phyloP scores from a whole-genome alignment of 2,888 invertebrate species.

The Linyphia triangularis region DNA sequence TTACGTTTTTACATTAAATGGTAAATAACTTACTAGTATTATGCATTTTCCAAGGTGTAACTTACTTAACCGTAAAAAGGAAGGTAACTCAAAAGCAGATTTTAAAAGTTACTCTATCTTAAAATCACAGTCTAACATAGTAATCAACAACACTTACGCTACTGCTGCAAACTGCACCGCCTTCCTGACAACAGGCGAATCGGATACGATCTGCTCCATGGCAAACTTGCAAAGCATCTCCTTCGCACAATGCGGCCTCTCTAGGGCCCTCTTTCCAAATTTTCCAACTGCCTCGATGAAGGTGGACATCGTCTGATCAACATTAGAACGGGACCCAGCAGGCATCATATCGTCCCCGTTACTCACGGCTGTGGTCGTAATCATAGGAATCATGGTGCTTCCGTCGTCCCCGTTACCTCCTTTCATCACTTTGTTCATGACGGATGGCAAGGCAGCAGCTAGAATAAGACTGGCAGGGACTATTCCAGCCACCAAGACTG shows the following conservation, averaged over 20 bases:
- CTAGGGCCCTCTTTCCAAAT: slow-evolving; percentile 44
- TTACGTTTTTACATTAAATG: too few species aligned
- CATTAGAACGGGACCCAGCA: background rate
- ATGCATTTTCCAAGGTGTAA: too few species aligned
- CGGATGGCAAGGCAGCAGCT: slow-evolving; percentile 60
- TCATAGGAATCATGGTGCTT: slow-evolving; percentile 13
- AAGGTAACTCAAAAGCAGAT: too few species aligned
- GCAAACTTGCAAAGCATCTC: slow-evolving; percentile 58
- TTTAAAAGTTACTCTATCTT: too few species aligned
- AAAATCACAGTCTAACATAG: too few species aligned
- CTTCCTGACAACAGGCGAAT: slow-evolving; percentile 40
- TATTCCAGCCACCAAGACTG: slow-evolving; percentile 60
- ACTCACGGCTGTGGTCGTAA: slow-evolving; percentile 41
- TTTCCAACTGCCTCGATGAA: slow-evolving; percentile 54
- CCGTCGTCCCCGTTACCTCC: slow-evolving; percentile 38
- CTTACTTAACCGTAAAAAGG: too few species aligned
- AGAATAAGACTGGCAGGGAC: slow-evolving; percentile 63
- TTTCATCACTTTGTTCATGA: slow-evolving; percentile 47
- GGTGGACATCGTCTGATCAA: slow-evolving; percentile 5
- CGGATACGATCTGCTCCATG: slow-evolving; percentile 14
- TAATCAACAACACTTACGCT: slow-evolving; percentile 55
- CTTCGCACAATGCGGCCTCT: slow-evolving; percentile 57
- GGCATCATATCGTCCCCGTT: background rate
- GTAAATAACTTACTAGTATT: too few species aligned
- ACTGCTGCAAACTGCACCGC: slow-evolving; percentile 43